A percentile compares a stretch with the other conserved stretches of the same genome.
Conservation (phyloP, 2,113 vertebrate genomes). For the Kryptolebias marmoratus region DNA sequence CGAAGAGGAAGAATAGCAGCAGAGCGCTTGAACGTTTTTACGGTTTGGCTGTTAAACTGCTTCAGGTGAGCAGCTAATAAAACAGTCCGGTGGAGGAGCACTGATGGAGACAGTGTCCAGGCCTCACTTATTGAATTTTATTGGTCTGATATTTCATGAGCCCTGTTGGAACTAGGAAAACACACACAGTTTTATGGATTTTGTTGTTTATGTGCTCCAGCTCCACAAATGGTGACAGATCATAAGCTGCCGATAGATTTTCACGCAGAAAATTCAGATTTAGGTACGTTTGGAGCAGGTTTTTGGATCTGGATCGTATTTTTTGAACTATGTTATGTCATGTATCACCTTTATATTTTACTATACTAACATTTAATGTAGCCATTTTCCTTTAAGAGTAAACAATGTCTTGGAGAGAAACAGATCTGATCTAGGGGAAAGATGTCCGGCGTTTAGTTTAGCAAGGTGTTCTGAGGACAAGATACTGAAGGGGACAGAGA, state of each 20-base stretch:
- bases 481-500: background rate
- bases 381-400: no score
- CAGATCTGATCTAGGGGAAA: no score
- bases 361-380: no score
- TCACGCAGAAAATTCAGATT: background rate
- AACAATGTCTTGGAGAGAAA: background rate
- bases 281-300: background rate
- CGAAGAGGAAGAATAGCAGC: background rate
- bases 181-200: constrained; percentile 5
- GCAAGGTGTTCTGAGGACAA: constrained; percentile 18
- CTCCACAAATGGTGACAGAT: background rate
- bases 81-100: constrained; percentile 33
- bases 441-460: background rate
- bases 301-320: background rate
- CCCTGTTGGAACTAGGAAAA: constrained; percentile 31
- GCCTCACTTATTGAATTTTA: constrained; percentile 52
- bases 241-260: background rate
- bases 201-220: constrained; percentile 14
- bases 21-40: background rate
- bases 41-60: constrained; percentile 22
- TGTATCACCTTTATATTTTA: background rate
- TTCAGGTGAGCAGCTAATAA: constrained; percentile 29
- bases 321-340: background rate
- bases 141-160: constrained; percentile 38
- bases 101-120: constrained; percentile 51